Evolutionary conservation across 2,888 invertebrate genomes (phyloP), one percentile per base, ranked within the genome.

Genomic region (Eupithecia dodoneata): DNA sequence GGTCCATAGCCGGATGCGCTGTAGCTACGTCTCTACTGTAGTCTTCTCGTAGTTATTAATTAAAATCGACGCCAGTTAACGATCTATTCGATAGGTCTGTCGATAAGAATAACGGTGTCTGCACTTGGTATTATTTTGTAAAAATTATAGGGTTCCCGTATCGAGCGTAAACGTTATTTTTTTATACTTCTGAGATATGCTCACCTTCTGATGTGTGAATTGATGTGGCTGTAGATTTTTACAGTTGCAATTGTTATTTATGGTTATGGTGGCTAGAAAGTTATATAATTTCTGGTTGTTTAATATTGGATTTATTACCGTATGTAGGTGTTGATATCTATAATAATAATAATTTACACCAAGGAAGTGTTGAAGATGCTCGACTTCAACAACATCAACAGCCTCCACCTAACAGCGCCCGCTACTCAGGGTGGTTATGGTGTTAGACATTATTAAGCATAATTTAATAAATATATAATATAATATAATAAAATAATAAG

Each of bases 321-420:
- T 63, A 30, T 63, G 63, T 63, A 4, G 18, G 18, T 30, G 30
- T 30, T 30, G 30, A 30, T 30, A 30, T 30, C 1, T 30, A 30
- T 30, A 30, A 30, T 30, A 30, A 30, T 30, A 30, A 30, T 30
- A 30, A 30, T 30, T 73, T 99, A 99, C 92, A 99, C 99, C 84
- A 99, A 99, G 96, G 99, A 99, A 88, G 99, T 99, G 99, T 97
- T 99, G 96, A 99, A 99, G 94, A 97, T 98, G 96, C 96, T 99
- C 89, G 99, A 99, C 91, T 99, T 99, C 96, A 98, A 97, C 94
- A 99, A 98, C 94, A 98, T 99, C 89, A 97, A 97, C 87, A 98
- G 98, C 81, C 96, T 99, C 76, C 99, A 99, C 93, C 96, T 99
- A 73, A 98, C 98, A 30, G 98, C 98, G 91, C 97, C 98, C 67